Conservation (phyloP, 1,140 invertebrate genomes). For the Aphelinus atriplicis region DNA sequence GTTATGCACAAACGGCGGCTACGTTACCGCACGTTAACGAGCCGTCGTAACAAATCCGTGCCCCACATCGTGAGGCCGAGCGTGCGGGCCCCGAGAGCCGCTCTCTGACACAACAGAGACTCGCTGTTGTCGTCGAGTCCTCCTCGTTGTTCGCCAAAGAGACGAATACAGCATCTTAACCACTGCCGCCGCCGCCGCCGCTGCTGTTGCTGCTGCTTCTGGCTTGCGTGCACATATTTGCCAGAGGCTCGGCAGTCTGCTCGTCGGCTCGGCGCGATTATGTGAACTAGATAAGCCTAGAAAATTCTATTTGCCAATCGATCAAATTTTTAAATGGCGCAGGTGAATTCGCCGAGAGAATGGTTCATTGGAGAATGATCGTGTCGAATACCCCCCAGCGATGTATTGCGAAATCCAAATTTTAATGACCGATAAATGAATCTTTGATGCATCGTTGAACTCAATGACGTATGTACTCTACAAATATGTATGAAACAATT, state of each 20-base stretch:
- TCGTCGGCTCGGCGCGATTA: too few relatives aligned
- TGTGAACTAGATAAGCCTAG: too few relatives aligned
- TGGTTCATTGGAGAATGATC: not conserved
- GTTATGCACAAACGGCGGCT: constrained; percentile 47
- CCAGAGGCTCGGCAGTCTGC: not conserved
- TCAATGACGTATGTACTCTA: not conserved
- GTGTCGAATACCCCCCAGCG: too few relatives aligned
- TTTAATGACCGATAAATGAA: too few relatives aligned
- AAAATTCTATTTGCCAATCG: too few relatives aligned
- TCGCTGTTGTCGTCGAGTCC: constrained; percentile 1
- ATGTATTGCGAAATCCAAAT: too few relatives aligned
- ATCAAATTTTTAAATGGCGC: too few relatives aligned
- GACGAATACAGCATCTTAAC: not conserved
- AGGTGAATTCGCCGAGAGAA: too few relatives aligned
- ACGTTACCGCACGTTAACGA: constrained; percentile 49
- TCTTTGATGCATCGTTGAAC: not conserved
- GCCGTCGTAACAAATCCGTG: constrained; percentile 48
- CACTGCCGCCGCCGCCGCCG: not conserved
- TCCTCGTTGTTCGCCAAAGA: constrained; percentile 7
- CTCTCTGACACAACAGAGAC: constrained; percentile 1
- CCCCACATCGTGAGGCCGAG: constrained; percentile 5
- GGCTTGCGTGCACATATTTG: not conserved
- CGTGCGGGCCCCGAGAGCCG: constrained; percentile 13
- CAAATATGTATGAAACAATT: not conserved
- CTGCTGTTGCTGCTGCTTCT: too few relatives aligned